phyloP scores from a whole-genome alignment of 2,113 vertebrate genomes.

The Callorhinus ursinus region DNA sequence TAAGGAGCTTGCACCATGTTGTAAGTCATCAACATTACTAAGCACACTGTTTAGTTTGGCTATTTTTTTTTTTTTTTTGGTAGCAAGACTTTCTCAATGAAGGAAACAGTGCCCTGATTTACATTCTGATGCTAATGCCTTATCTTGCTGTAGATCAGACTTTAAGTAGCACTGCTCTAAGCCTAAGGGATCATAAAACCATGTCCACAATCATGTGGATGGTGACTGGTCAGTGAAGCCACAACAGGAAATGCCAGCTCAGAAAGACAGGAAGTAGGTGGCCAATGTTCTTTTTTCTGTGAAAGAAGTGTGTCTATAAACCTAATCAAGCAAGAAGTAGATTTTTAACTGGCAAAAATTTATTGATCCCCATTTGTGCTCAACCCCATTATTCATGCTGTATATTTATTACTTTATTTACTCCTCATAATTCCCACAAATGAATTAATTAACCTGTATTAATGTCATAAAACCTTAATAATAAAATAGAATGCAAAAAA shows the following conservation, averaged over 20 bases:
- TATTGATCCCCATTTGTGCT: not conserved
- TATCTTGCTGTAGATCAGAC: not conserved
- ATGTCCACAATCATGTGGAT: not conserved
- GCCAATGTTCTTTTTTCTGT: not conserved
- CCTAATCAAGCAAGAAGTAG: not conserved
- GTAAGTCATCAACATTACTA: not conserved
- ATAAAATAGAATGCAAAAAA: not conserved
- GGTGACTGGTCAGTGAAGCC: not conserved
- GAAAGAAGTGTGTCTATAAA: not conserved
- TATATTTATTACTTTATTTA: not conserved
- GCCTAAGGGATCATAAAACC: not conserved
- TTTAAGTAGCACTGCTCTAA: not conserved
- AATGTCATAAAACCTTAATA: conserved; percentile 23
- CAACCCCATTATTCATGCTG: not conserved
- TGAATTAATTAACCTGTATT: not conserved
- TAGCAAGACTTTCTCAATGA: not conserved
- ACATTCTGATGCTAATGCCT: not conserved
- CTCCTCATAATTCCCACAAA: not conserved
- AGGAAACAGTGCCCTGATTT: not conserved
- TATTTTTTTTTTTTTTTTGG: not conserved
- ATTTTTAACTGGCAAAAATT: not conserved
- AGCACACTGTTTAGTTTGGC: not conserved
- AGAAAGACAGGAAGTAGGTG: not conserved
- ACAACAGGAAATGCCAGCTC: not conserved
- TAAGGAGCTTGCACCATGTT: not conserved